Conservation (phyloP, 2,113 vertebrate species). For the Sinocyclocheilus grahami region DNA sequence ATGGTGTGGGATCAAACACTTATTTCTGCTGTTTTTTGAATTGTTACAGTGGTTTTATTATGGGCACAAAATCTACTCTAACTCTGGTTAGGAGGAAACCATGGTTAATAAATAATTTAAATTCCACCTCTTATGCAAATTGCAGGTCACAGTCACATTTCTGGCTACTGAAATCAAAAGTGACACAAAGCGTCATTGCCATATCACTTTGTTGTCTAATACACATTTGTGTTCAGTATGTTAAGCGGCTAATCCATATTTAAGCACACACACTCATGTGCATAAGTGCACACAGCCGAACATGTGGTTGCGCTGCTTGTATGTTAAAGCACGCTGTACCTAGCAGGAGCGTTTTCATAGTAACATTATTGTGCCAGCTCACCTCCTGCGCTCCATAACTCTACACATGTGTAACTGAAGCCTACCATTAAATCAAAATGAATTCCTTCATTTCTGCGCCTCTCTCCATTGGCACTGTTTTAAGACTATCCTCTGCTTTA, state of each 20-base stretch:
- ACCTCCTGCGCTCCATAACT: background rate
- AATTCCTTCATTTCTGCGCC: background rate
- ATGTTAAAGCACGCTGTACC: background rate
- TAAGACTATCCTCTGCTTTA: background rate
- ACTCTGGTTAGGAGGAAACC: background rate
- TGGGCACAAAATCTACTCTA: background rate
- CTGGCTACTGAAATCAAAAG: background rate
- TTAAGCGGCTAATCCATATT: background rate
- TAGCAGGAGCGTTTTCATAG: conserved; percentile 43
- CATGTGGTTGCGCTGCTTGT: conserved; percentile 2
- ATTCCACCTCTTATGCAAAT: background rate
- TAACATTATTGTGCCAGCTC: conserved; percentile 24
- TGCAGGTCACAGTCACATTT: background rate
- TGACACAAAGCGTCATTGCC: background rate
- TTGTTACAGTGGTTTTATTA: background rate
- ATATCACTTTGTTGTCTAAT: background rate
- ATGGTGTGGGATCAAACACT: background rate
- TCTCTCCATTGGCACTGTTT: background rate
- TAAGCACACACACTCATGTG: background rate
- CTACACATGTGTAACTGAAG: background rate
- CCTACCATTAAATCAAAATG: background rate
- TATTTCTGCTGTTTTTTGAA: background rate
- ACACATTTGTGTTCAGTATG: background rate
- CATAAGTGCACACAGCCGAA: background rate
- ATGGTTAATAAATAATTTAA: background rate